Percentiles rank a stretch among this genome's conserved stretches.
Evolutionary conservation across 2,797 vertebrate genomes (phyloP).

Genomic region (Pteropus rufus): DNA sequence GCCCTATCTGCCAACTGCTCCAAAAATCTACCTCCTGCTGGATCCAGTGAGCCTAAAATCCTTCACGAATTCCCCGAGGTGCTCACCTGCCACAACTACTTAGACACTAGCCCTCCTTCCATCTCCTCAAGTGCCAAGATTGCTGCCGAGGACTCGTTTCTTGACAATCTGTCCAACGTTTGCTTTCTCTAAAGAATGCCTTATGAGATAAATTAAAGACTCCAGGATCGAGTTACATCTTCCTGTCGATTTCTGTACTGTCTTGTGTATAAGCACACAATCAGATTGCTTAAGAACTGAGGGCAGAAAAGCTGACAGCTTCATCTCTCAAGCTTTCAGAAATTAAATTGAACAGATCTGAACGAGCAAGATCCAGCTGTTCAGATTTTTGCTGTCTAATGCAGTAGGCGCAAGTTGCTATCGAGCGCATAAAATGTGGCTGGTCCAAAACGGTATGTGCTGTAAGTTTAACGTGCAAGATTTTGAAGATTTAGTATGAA

Average conservation of each 20-base stretch:
- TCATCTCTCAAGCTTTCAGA: neutral
- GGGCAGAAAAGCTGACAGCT: neutral
- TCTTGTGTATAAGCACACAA: neutral
- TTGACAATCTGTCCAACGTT: neutral
- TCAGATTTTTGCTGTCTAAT: neutral
- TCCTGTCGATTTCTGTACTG: neutral
- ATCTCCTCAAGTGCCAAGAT: neutral
- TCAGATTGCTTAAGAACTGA: neutral
- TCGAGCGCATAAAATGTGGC: neutral
- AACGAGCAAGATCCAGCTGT: neutral
- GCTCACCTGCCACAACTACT: neutral
- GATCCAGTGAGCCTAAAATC: conserved; percentile 17
- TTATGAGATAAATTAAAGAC: neutral
- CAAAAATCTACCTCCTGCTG: neutral
- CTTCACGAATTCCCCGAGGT: neutral
- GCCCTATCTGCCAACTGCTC: conserved; percentile 17
- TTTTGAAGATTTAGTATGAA: neutral
- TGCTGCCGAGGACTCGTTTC: neutral
- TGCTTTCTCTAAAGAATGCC: neutral
- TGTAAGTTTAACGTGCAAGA: neutral
- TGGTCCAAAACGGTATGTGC: neutral
- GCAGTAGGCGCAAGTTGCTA: neutral
- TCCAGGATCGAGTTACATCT: neutral
- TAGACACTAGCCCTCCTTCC: neutral
- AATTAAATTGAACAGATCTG: neutral